Evolutionary conservation across 2,888 invertebrate genomes (phyloP).

Genomic region (Hyppa rectilinea): DNA sequence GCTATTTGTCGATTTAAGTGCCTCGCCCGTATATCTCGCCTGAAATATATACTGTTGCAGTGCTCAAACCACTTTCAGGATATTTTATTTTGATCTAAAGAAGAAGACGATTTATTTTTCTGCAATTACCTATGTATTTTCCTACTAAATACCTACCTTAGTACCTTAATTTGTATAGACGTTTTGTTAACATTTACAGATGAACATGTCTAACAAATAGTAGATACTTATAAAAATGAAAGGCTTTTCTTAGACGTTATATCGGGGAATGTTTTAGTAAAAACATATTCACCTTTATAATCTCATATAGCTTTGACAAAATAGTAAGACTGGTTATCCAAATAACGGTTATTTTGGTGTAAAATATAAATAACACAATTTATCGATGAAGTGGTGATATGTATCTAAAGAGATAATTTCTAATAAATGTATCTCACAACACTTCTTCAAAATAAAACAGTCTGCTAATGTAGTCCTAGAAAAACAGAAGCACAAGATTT

Average conservation of each 20-base stretch:
- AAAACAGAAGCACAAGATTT: too few species aligned
- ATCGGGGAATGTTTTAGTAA: conserved; percentile 10
- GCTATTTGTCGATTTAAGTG: conserved; percentile 89
- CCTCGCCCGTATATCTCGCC: conserved; percentile 79
- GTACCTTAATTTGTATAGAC: too few species aligned
- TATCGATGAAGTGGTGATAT: too few species aligned
- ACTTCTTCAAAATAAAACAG: too few species aligned
- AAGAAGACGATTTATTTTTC: conserved; percentile 4
- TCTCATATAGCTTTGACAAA: conserved; percentile 12
- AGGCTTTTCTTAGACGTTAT: not conserved
- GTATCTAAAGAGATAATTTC: too few species aligned
- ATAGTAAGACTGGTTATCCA: not conserved
- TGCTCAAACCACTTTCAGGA: conserved; percentile 54
- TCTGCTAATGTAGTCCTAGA: too few species aligned
- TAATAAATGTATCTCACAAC: too few species aligned
- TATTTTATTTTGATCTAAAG: conserved; percentile 45
- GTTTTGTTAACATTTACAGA: not conserved
- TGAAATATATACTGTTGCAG: conserved; percentile 78
- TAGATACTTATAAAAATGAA: not conserved
- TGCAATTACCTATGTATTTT: too few species aligned
- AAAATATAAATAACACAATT: too few species aligned
- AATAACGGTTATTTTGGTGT: conserved; percentile 15
- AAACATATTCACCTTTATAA: conserved; percentile 21
- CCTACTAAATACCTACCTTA: too few species aligned
- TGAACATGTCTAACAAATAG: not conserved